These are phyloP conservation scores for Platycnemis pennipes DNA, from an alignment of 2,888 invertebrate genomes.

Conservation along the genomic window DNA sequence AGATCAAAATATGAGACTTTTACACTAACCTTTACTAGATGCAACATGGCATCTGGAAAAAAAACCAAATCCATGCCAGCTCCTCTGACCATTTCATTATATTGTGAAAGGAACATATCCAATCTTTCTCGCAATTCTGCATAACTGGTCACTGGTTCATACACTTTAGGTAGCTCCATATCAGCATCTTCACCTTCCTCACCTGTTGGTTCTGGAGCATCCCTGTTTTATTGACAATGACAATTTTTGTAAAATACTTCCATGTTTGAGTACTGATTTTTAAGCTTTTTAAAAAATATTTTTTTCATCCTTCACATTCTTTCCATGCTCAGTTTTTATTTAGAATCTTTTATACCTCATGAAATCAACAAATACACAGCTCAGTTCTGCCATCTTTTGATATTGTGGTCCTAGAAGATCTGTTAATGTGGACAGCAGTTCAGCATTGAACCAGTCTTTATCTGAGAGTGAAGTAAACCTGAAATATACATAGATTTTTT, in stretches of 20 bases:
- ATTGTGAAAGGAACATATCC: conserved; percentile 94
- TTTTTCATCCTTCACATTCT: too few relatives aligned
- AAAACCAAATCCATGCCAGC: conserved; percentile 98
- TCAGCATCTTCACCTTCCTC: conserved; percentile 98
- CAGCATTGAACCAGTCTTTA: conserved; percentile 93
- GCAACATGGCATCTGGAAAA: conserved; percentile 97
- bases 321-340: too few relatives aligned
- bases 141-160: conserved; percentile 94
- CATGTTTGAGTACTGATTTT: too few relatives aligned
- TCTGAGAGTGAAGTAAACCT: conserved; percentile 89
- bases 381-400: conserved; percentile 87
- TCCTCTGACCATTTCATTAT: conserved; percentile 97
- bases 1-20: conserved; percentile 59
- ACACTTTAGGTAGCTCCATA: conserved; percentile 97
- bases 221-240: conserved; percentile 81
- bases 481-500: conserved; percentile 81
- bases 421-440: conserved; percentile 85
- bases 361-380: conserved; percentile 95
- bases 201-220: conserved; percentile 98
- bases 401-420: conserved; percentile 88
- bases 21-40: conserved; percentile 87
- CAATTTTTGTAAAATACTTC: conserved; percentile 14
- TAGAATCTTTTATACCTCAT: conserved; percentile 84
- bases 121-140: conserved; percentile 91
- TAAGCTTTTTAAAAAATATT: too few relatives aligned